Percentiles rank a stretch among this genome's conserved stretches.
These are phyloP conservation scores for Linepithema humile DNA, from an alignment of 1,140 invertebrate genomes.

Conservation along the genomic window DNA sequence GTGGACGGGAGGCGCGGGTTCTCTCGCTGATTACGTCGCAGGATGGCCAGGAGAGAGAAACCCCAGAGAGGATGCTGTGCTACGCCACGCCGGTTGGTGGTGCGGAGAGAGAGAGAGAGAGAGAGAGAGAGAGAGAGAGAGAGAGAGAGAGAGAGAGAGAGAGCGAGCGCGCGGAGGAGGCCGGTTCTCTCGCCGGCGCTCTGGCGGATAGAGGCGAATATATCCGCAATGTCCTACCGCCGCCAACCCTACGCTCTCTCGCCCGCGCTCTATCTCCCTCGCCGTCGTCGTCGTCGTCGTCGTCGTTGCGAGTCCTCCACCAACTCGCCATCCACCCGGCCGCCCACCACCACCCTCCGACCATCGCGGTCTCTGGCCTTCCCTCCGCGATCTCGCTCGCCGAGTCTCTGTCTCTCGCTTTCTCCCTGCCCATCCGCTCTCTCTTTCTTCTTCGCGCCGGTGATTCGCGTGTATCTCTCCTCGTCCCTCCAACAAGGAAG, in stretches of 20 bases:
- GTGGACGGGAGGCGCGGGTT: conserved; percentile 69
- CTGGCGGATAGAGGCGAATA: conserved; percentile 80
- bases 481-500: conserved; percentile 50
- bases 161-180: conserved; percentile 50
- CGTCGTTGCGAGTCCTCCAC: conserved; percentile 42
- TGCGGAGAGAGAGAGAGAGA: background rate
- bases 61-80: conserved; percentile 76
- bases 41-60: conserved; percentile 80
- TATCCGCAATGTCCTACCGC: conserved; percentile 83
- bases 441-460: conserved; percentile 33
- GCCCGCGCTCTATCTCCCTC: conserved; percentile 60
- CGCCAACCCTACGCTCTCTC: conserved; percentile 73
- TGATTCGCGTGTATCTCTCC: conserved; percentile 55
- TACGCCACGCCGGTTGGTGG: conserved; percentile 50
- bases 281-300: conserved; percentile 15
- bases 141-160: too few species aligned
- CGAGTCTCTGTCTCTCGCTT: conserved; percentile 36
- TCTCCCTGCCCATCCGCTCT: conserved; percentile 50
- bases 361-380: conserved; percentile 35
- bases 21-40: conserved; percentile 85
- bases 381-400: conserved; percentile 41
- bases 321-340: background rate
- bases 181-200: conserved; percentile 32
- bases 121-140: too few species aligned
- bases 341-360: conserved; percentile 49